A percentile compares a stretch with the other conserved stretches of the same genome.
Evolutionary conservation across 1,140 invertebrate species (phyloP).

Genomic region (Goniozus legneri): DNA sequence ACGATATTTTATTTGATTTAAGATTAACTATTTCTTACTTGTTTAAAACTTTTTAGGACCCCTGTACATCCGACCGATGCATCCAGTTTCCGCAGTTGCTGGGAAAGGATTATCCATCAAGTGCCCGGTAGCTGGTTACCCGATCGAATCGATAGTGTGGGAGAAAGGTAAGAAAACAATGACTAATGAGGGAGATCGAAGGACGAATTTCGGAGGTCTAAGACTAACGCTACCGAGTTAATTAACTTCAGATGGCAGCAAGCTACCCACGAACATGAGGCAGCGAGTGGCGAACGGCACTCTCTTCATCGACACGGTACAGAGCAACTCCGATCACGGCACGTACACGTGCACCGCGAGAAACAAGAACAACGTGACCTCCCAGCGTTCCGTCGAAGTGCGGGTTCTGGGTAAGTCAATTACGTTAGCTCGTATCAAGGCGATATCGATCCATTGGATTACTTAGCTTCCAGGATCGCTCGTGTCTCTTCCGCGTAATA

Average conservation of each 20-base stretch:
- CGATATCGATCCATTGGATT: no score
- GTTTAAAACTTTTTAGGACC: slow-evolving; percentile 61
- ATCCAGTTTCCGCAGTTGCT: slow-evolving; percentile 66
- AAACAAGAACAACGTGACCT: slow-evolving; percentile 61
- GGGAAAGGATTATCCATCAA: slow-evolving; percentile 62
- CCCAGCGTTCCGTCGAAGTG: slow-evolving; percentile 57
- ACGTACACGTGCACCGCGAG: slow-evolving; percentile 65
- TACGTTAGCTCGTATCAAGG: no score
- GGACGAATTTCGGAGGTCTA: no score
- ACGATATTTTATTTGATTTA: no score
- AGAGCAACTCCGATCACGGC: slow-evolving; percentile 64
- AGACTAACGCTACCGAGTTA: no score
- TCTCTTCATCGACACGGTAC: slow-evolving; percentile 63
- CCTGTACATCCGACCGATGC: slow-evolving; percentile 67
- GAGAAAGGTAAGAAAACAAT: slow-evolving; percentile 59
- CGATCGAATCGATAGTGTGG: slow-evolving; percentile 64
- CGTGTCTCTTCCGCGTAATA: no score
- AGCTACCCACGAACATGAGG: slow-evolving; percentile 66
- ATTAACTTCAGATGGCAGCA: slow-evolving; percentile 54
- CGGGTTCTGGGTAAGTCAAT: slow-evolving; percentile 59
- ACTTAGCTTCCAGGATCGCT: no score
- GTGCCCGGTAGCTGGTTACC: slow-evolving; percentile 71
- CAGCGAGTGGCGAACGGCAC: slow-evolving; percentile 67
- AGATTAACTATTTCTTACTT: no score
- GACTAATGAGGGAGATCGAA: no score